A percentile compares a stretch with the other conserved stretches of the same genome.
Conservation (phyloP, 2,113 vertebrate genomes). For the Cryptotis parvus region DNA sequence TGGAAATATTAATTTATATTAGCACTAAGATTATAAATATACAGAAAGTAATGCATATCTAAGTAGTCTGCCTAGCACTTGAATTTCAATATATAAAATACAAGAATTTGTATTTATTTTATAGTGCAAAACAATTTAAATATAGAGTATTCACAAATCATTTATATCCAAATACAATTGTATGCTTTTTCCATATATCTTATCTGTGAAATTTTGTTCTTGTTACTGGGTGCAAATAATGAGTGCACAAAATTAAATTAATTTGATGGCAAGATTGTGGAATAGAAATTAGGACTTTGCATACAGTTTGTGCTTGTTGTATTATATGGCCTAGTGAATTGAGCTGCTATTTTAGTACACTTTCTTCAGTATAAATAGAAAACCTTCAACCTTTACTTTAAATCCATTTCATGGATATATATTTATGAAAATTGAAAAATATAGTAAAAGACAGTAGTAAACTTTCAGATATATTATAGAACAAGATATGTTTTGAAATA, state of each 20-base stretch:
- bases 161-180: background rate
- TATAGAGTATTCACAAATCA: background rate
- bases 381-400: background rate
- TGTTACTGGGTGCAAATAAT: background rate
- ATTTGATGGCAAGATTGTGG: background rate
- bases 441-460: conserved; percentile 60
- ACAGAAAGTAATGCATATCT: background rate
- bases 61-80: background rate
- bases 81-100: background rate
- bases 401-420: conserved; percentile 73
- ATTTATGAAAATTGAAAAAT: conserved; percentile 63
- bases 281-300: background rate
- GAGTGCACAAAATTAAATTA: background rate
- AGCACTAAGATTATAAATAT: background rate
- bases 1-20: background rate
- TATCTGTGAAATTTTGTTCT: background rate
- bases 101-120: background rate
- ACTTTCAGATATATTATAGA: conserved; percentile 70
- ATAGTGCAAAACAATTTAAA: conserved; percentile 10
- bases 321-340: background rate
- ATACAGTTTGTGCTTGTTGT: background rate
- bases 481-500: conserved; percentile 71
- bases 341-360: background rate
- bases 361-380: conserved; percentile 29
- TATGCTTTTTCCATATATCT: background rate